Evolutionary conservation across 2,113 vertebrate genomes (phyloP), one percentile per base, ranked within the genome.

Genomic region (Ageneiosus marmoratus): DNA sequence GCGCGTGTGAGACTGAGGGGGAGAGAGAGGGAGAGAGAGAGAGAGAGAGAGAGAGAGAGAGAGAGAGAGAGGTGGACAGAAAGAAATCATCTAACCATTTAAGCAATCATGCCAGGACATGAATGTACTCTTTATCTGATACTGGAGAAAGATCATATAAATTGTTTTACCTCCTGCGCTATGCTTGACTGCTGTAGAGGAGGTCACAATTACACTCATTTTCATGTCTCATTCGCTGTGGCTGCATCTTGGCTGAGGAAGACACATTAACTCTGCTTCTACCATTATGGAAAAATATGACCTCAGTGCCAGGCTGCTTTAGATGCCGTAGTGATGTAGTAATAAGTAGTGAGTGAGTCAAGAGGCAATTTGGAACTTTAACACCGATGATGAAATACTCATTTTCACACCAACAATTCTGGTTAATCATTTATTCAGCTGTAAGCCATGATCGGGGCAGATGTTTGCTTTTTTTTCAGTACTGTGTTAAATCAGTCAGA

Each of bases 71-170:
- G 56, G 50, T 18, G 60, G 20, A 74, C 12, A 27, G 58, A 77
- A 8, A 79, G 29, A 75, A 70, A 79, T 86, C n/a, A 86, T 86
- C 81, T 78, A 79, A 63, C 46, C 34, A 83, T 86, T 75, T 83
- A 74, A 46, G 65, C 20, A 72, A 75, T 87, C 89, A 75, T 82
- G 89, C 84, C 60, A 76, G 69, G 79, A 89, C 81, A 15, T 86
- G 86, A 86, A 79, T 41, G 55, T 77, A 41, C 67, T 51, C 27
- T 82, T 74, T 83, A 85, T 87, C 85, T 80, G 84, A 88, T 86
- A 46, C 77, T 67, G 55, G 7, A 73, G 74, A 60, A 44, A 81
- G 51, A 82, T 87, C 75, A 82, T 77, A 82, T 82, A 44, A 83
- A 79, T 29, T 77, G 74, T 60, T 77, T 67, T 87, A 74, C 79